A percentile compares a stretch with the other conserved stretches of the same genome.
These are phyloP conservation scores for Lasius fuliginosus DNA, from an alignment of 2,888 invertebrate species.

Conservation along the genomic window DNA sequence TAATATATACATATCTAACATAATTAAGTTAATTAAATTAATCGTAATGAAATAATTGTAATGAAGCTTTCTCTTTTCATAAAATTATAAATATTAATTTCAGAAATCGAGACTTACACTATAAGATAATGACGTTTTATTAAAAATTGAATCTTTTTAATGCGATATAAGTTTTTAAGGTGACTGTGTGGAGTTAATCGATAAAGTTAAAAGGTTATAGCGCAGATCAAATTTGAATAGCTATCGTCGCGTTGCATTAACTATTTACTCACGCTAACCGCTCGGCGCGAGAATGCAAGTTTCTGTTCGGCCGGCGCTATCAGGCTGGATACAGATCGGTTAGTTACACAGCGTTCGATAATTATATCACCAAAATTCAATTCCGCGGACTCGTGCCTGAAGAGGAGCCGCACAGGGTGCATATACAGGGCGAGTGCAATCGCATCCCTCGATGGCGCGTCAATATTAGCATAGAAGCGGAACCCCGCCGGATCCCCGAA, in stretches of 20 bases:
- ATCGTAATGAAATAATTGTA: constrained; percentile 13
- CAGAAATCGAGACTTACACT: neutral
- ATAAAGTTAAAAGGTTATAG: constrained; percentile 12
- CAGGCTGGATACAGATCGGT: constrained; percentile 49
- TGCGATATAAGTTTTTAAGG: neutral
- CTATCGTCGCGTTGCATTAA: constrained; percentile 6
- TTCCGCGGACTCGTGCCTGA: constrained; percentile 55
- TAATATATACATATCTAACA: neutral
- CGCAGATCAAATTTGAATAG: constrained; percentile 13
- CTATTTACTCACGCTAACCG: constrained; percentile 32
- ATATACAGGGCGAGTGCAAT: constrained; percentile 65
- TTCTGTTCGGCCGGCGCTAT: constrained; percentile 26
- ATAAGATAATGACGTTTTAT: neutral
- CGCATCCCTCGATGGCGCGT: constrained; percentile 58
- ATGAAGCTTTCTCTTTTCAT: neutral
- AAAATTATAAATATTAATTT: neutral
- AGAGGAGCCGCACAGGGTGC: constrained; percentile 30
- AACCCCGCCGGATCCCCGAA: constrained; percentile 59
- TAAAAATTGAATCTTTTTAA: neutral
- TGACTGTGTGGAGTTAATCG: neutral
- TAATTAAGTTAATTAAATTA: constrained; percentile 10
- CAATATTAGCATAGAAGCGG: constrained; percentile 74
- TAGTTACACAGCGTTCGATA: constrained; percentile 49
- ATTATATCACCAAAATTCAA: constrained; percentile 56
- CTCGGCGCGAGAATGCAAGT: constrained; percentile 17